Evolutionary conservation across 2,888 invertebrate species (phyloP).

Genomic region (Sussaba pulchella): DNA sequence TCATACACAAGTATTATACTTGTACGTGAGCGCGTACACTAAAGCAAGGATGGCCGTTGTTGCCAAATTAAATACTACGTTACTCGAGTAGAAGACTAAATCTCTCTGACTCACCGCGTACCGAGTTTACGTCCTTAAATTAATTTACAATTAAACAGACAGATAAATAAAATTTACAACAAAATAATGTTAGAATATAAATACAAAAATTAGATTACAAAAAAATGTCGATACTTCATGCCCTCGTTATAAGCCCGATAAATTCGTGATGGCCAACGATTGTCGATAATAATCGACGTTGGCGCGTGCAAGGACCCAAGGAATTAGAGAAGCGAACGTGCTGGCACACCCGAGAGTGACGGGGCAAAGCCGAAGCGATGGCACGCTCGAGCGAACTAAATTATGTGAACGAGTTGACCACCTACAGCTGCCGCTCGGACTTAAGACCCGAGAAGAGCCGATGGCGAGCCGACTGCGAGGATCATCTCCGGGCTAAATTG

Average conservation of each 20-base stretch:
- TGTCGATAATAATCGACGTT: not conserved
- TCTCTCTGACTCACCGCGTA: too few relatives aligned
- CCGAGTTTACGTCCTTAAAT: too few relatives aligned
- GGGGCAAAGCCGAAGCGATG: conserved; percentile 23
- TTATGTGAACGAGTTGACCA: conserved; percentile 65
- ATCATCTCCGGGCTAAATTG: conserved; percentile 57
- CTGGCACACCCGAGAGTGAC: conserved; percentile 12
- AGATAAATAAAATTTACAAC: too few relatives aligned
- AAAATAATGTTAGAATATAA: too few relatives aligned
- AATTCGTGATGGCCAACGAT: conserved; percentile 4
- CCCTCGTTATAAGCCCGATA: not conserved
- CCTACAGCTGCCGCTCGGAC: conserved; percentile 61
- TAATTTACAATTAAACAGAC: too few relatives aligned
- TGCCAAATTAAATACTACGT: too few relatives aligned
- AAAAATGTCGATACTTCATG: too few relatives aligned
- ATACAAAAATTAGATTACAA: too few relatives aligned
- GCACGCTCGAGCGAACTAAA: conserved; percentile 47
- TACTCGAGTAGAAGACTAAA: too few relatives aligned
- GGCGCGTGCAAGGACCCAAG: conserved; percentile 50
- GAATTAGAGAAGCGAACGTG: conserved; percentile 44
- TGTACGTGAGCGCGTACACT: too few relatives aligned
- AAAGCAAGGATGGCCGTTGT: too few relatives aligned
- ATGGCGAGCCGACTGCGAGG: conserved; percentile 28
- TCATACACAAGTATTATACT: too few relatives aligned
- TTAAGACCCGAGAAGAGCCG: conserved; percentile 16